Conservation (phyloP, 2,113 vertebrate genomes). For the Aythya baeri region DNA sequence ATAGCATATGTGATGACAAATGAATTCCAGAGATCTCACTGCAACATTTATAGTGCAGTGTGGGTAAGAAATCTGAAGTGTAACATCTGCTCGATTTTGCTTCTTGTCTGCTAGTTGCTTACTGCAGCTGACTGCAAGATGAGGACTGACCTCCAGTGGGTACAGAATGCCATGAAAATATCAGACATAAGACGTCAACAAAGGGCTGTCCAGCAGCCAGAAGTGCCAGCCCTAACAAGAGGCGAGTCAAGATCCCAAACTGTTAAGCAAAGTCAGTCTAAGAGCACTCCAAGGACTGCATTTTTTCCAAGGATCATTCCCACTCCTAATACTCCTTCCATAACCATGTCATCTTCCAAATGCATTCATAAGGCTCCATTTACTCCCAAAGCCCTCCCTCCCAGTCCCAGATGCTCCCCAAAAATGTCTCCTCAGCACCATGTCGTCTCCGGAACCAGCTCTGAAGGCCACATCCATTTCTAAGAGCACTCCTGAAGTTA, state of each 20-base stretch:
- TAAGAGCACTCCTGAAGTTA: not conserved
- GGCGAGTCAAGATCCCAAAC: not conserved
- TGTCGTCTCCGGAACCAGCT: not conserved
- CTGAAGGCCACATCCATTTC: not conserved
- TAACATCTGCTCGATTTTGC: not conserved
- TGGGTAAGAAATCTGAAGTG: not conserved
- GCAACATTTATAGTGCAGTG: not conserved
- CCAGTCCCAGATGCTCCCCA: not conserved
- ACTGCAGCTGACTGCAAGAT: constrained; percentile 4
- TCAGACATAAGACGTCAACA: not conserved
- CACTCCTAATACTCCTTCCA: not conserved
- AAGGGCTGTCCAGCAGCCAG: not conserved
- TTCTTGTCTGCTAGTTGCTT: not conserved
- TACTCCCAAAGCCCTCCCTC: not conserved
- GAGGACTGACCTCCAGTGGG: not conserved
- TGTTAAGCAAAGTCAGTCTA: not conserved
- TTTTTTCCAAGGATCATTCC: not conserved
- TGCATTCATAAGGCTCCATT: not conserved
- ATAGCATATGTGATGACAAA: not conserved
- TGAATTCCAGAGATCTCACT: not conserved
- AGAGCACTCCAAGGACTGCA: not conserved
- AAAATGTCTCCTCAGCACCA: not conserved
- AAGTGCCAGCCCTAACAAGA: not conserved
- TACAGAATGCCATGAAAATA: not conserved
- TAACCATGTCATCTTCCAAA: not conserved